Base-by-base conservation (phyloP, 1,140 invertebrate species). In the Brachionus rotundiformis region DNA sequence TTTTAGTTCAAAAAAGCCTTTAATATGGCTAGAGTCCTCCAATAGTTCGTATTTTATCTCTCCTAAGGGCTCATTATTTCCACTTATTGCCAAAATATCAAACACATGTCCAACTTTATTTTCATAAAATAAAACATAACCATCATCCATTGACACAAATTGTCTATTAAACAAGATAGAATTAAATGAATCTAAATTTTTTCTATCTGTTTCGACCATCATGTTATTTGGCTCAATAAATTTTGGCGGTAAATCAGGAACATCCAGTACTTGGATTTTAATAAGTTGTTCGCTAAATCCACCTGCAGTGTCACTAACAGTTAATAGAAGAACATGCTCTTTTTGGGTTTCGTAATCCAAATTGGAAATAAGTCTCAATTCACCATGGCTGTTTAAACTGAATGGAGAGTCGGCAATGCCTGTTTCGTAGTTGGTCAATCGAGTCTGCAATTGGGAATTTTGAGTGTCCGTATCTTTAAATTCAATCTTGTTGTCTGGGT, bases 91-190 rank as follows among this genome's bases (percentile, higher is more conserved):
- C 23, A 31, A 13, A 54, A 79, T 39, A 19, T 79, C 36, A 27
- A 79, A 79, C 11, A 79, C 76, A 23, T n/a, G 47, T n/a, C 76
- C 76, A 4, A 79, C 31, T 33, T 23, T 79, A 59, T 79, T 79
- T 13, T 79, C 76, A 63, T 79, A 79, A 79, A 79, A 79, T n/a
- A 59, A 19, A 23, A 79, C 59, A 41, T 41, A 79, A 3, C 47
- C 76, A 23, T 79, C 76, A 11, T 79, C 29, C 19, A 59, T 79
- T 41, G 25, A 59, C n/a, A 59, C 39, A 29, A 77, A 77, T 77
- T 54, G 73, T 23, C 27, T 59, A n/a, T 59, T 54, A 33, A 47
- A 54, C n/a, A n/a, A n/a, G n/a, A n/a, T n/a, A n/a, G n/a, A 23
- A 44, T 44, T 25, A 73, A 73, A 25, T 44, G 68, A 23, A 41